Evolutionary conservation across 2,888 invertebrate species (phyloP).

Genomic region (Tipula lateralis): DNA sequence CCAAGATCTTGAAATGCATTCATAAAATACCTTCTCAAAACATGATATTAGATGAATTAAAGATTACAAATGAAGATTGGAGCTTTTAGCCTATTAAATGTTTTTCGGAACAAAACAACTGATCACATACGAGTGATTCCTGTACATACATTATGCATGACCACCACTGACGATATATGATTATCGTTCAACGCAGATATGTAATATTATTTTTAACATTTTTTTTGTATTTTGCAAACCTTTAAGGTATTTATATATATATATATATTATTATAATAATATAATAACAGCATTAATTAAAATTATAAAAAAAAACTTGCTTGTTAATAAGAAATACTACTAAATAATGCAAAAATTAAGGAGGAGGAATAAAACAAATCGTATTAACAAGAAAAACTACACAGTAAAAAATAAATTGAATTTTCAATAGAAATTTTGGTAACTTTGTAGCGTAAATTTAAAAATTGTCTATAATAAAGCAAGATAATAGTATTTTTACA

Average conservation of each 20-base stretch:
- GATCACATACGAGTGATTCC: too few relatives aligned
- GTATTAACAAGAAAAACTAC: conserved; percentile 27
- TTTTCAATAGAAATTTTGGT: too few relatives aligned
- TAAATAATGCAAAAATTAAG: background rate
- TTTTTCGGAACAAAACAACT: too few relatives aligned
- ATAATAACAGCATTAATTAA: background rate
- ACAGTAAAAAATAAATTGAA: too few relatives aligned
- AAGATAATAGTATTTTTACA: too few relatives aligned
- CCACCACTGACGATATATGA: background rate
- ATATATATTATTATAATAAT: background rate
- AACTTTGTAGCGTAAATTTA: too few relatives aligned
- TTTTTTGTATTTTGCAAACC: background rate
- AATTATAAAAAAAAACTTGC: background rate
- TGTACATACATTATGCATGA: background rate
- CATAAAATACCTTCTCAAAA: too few relatives aligned
- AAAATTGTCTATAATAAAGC: too few relatives aligned
- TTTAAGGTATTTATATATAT: background rate
- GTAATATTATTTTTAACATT: background rate
- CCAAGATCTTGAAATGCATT: too few relatives aligned
- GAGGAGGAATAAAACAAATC: background rate
- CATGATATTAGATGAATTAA: too few relatives aligned
- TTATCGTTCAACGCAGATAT: background rate
- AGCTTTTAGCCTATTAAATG: too few relatives aligned
- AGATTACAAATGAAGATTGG: too few relatives aligned
- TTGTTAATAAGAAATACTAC: background rate